Conservation (phyloP, 2,113 vertebrate genomes). For the Amblyopsis rosae region DNA sequence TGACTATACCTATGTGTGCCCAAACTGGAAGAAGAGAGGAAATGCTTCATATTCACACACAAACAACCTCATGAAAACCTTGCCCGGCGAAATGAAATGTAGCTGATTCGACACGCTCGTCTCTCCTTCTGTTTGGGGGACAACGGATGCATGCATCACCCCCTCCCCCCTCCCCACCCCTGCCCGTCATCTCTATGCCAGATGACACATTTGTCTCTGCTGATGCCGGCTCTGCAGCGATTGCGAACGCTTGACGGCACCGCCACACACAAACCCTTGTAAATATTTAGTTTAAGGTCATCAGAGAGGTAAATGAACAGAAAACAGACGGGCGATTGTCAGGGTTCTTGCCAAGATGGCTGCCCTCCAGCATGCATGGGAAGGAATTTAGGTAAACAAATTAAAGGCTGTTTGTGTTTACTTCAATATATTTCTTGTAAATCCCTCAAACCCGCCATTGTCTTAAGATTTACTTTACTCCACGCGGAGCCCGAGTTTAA, state of each 20-base stretch:
- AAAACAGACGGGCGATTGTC: slow-evolving; percentile 19
- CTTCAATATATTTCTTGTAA: slow-evolving; percentile 14
- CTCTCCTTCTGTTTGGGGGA: slow-evolving; percentile 5
- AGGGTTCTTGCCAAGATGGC: slow-evolving; percentile 6
- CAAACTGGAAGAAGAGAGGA: too few relatives aligned
- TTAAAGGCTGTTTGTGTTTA: slow-evolving; percentile 32
- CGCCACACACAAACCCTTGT: slow-evolving; percentile 32
- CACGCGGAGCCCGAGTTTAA: slow-evolving; percentile 3
- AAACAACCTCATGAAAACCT: too few relatives aligned
- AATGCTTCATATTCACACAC: too few relatives aligned
- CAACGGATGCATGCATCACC: not conserved
- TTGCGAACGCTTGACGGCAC: slow-evolving; percentile 28
- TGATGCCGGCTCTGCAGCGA: slow-evolving; percentile 17
- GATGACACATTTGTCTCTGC: slow-evolving; percentile 57
- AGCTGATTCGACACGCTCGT: not conserved
- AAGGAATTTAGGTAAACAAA: slow-evolving; percentile 14
- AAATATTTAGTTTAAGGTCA: slow-evolving; percentile 65
- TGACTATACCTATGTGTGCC: too few relatives aligned
- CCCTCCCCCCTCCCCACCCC: not conserved
- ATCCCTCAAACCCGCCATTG: not conserved
- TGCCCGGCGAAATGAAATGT: not conserved
- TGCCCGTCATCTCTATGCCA: slow-evolving; percentile 44
- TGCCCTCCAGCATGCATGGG: not conserved
- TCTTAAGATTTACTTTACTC: not conserved
- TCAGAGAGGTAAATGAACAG: slow-evolving; percentile 55